phyloP scores from a whole-genome alignment of 2,888 invertebrate species.

The Ceramica pisi region DNA sequence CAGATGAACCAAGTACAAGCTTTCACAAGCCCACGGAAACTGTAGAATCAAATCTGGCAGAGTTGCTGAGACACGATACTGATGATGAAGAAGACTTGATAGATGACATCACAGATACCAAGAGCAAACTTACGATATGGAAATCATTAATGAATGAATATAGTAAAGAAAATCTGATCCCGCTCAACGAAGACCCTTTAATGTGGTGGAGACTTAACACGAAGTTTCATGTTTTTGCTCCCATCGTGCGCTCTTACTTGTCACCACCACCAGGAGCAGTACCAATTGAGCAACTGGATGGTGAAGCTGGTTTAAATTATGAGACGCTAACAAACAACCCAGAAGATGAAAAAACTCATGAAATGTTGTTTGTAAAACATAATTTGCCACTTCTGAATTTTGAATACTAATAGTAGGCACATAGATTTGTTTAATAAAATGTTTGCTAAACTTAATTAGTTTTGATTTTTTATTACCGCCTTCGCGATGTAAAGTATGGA shows the following conservation, averaged over 20 bases:
- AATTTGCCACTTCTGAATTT: conserved; percentile 24
- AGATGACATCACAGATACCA: neutral
- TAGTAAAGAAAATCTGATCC: conserved; percentile 25
- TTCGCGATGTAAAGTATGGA: too few relatives aligned
- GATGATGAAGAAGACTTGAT: conserved; percentile 25
- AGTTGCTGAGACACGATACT: conserved; percentile 2
- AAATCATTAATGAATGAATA: conserved; percentile 31
- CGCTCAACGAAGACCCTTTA: conserved; percentile 21
- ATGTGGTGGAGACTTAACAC: conserved; percentile 33
- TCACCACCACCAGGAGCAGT: conserved; percentile 14
- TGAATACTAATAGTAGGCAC: neutral
- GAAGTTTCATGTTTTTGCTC: conserved; percentile 23
- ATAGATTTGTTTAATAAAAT: neutral
- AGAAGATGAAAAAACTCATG: conserved; percentile 16
- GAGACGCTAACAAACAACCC: neutral
- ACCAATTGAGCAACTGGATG: conserved; percentile 8
- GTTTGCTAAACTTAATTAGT: neutral
- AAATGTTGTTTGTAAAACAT: conserved; percentile 31
- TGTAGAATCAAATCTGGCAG: conserved; percentile 20
- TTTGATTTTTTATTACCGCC: too few relatives aligned
- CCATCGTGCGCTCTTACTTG: conserved; percentile 30
- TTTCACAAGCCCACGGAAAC: neutral
- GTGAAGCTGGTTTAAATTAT: conserved; percentile 5
- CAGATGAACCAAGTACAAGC: conserved; percentile 18
- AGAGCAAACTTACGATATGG: conserved; percentile 18